phyloP scores from a whole-genome alignment of 1,140 invertebrate genomes.

The Cardiocondyla obscurior region DNA sequence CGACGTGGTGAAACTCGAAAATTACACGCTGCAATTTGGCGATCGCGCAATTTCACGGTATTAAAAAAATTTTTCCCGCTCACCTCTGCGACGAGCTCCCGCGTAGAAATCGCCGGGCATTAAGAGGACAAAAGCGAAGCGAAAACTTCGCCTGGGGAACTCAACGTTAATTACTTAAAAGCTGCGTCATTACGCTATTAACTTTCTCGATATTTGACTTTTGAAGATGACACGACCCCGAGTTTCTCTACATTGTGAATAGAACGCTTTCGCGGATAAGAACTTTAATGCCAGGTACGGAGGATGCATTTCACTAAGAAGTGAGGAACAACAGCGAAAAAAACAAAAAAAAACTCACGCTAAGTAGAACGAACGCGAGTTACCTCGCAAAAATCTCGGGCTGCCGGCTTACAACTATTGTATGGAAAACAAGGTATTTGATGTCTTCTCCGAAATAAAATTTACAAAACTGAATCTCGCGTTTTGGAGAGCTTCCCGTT shows the following conservation, averaged over 20 bases:
- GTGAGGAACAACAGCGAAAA: too few relatives aligned
- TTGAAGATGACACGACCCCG: not conserved
- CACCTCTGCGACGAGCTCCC: not conserved
- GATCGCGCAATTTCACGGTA: not conserved
- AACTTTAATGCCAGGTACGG: constrained; percentile 46
- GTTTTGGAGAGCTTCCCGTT: too few relatives aligned
- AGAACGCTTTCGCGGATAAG: not conserved
- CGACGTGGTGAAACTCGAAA: not conserved
- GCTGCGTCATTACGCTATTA: constrained; percentile 5
- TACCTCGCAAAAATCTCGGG: constrained; percentile 21
- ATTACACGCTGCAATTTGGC: not conserved
- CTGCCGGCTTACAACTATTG: not conserved
- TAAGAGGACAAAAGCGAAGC: not conserved
- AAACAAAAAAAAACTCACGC: constrained; percentile 16
- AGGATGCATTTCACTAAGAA: constrained; percentile 35
- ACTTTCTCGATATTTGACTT: not conserved
- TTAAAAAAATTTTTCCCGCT: not conserved
- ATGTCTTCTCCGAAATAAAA: not conserved
- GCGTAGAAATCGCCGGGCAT: too few relatives aligned
- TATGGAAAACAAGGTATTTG: constrained; percentile 15
- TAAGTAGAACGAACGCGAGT: constrained; percentile 21
- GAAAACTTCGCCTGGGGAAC: not conserved
- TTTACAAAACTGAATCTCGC: not conserved
- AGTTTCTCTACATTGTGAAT: constrained; percentile 7
- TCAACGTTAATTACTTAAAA: constrained; percentile 27